Evolutionary conservation across 2,113 vertebrate genomes (phyloP), one percentile per base, ranked within the genome.

Genomic region (Oreochromis tanganicae): DNA sequence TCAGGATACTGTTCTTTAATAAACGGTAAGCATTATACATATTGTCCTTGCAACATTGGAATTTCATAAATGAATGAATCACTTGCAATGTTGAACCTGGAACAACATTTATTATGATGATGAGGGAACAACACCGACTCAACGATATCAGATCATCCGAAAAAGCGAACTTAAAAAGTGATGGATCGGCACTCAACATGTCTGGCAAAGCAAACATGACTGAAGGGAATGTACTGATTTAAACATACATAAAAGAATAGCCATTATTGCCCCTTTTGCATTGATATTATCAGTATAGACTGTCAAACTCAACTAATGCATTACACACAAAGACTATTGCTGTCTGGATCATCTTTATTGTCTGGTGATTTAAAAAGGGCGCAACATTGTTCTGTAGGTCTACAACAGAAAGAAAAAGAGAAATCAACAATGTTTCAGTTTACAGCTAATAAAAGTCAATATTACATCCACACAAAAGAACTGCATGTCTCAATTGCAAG

Each of bases 131-230:
- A 24, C 24, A 24, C 24, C 24, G 24, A 24, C 24, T 3, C 24
- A 24, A 24, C 24, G 24, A 24, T 24, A 24, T 24, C 24, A 24
- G 24, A 24, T 24, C 24, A 24, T 24, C 24, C 24, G 24, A 24
- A 24, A 24, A 24, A 24, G 24, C 3, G 24, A 80, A 84, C 14
- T 56, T 56, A 36, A 80, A 68, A 82, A 86, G 85, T 85, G 84
- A 88, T 83, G 80, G 88, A 93, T 89, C 29, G 41, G 54, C 24
- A 27, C 41, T 81, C 61, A 80, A 55, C 16, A 55, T 80, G 84
- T 29, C 52, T 81, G 63, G 48, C 36, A 87, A 90, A 86, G 57
- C 63, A 84, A 88, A 87, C 85, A 46, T 6, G 56, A 52, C 85
- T 27, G 75, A 66, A 66, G 79, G 34, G 50, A 56, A 36, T 59